Base-by-base conservation (phyloP, 1,140 invertebrate genomes). In the Drosophila equinoxialis region DNA sequence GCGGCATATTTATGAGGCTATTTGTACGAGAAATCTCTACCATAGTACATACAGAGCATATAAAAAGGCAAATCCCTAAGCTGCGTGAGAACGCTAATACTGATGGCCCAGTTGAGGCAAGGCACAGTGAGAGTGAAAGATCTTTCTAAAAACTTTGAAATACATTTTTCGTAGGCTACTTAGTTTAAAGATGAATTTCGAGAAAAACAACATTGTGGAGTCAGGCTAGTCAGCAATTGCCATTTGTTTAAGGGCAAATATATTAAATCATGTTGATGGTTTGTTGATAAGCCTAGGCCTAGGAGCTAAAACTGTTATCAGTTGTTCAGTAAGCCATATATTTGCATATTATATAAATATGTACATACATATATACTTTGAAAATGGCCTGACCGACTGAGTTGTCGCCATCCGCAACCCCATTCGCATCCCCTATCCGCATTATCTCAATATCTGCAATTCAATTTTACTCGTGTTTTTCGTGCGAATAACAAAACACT, bases 1-100 rank as follows among this genome's bases (percentile, higher is more conserved):
- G 72, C 73, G 76, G 67, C 83, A 86, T 86, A 87, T 86, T 86
- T 86, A 86, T 79, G 83, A 60, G 79, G 41, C 41, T 73, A 78
- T 79, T 82, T 82, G 71, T 71, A 65, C 71, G 65, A 77, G 55
- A 85, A 82, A 86, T 82, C 76, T 69, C 68, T 60, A 60, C 41
- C 68, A 26, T 62, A 74, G 59, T 71, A 81, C 68, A 41, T 63
- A 63, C n/a, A 5, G 2, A 51, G 11, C 17, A 74, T 57, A 70
- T 78, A 77, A 71, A 63, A 33, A 57, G 17, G 17, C 33, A 33
- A 59, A 35, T 39, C 41, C 58, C 66, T 82, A 86, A 86, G 83
- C 83, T 79, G 79, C 83, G 83, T 86, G 83, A 86, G 83, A 86
- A 86, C 77, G 83, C 55, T 83, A 79, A 79, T 79, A 71, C 81